Evolutionary conservation across 2,888 invertebrate species (phyloP), one percentile per base, ranked within the genome.

Genomic region (Herminia tarsipennalis): DNA sequence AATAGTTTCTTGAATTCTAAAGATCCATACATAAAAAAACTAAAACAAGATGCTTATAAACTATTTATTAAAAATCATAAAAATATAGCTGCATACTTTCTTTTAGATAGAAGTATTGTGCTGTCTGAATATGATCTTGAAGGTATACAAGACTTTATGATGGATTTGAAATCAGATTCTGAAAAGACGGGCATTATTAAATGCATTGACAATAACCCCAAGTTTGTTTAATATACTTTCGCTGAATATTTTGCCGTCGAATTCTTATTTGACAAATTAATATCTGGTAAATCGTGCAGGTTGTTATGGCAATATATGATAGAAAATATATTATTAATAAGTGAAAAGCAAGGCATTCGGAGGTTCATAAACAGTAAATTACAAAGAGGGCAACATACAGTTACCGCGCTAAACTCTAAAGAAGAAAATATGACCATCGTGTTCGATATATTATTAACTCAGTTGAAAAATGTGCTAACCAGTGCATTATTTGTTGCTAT

Each of bases 171-270:
- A 13, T 13, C 10, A 5, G 38, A 38, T 1, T 37, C 52, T 2
- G 63, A 63, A 18, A 63, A 54, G 30, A 48, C 47, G 3, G 63
- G 58, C 4, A 50, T 64, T 3, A 37, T 64, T 25, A 45, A 44
- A 22, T 37, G 13, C n/a, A 42, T 49, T 6, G 24, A 25, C 2
- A 40, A 45, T 8, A 28, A 45, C 9, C 50, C 47, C 0, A 53
- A 45, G 34, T 64, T 62, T 21, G 34, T 56, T 6, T 62, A 64
- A 33, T 50, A 28, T 6, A 55, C 59, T 8, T 59, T 46, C 21
- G 50, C 43, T 6, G 64, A 64, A 40, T 64, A 62, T 39, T 64
- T 59, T 46, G 51, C 53, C 1, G 33, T 39, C 12, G 59, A 57
- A 36, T 59, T 41, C 29, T 33, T 62, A n/a, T 44, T 38, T 1